Conservation (phyloP, 2,888 invertebrate species). For the Yponomeuta plumbellus region DNA sequence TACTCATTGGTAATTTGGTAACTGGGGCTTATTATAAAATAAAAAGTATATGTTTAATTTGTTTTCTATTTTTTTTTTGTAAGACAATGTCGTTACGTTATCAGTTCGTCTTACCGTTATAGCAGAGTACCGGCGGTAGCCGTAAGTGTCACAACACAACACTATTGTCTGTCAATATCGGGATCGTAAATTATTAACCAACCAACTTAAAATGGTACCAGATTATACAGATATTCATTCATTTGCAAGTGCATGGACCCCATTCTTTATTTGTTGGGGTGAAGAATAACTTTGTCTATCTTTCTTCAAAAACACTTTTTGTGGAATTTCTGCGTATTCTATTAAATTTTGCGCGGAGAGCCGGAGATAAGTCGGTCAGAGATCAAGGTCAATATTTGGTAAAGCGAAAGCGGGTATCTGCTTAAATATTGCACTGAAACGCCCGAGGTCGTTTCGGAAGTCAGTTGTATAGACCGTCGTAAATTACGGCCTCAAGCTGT, state of each 20-base stretch:
- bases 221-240: too few relatives aligned
- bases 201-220: neutral
- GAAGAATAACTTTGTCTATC: neutral
- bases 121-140: too few relatives aligned
- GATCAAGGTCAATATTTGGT: neutral
- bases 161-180: neutral
- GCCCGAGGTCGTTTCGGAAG: neutral
- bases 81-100: too few relatives aligned
- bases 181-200: neutral
- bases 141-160: neutral
- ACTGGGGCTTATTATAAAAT: neutral
- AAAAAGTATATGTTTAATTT: neutral
- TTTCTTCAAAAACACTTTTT: neutral
- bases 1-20: neutral
- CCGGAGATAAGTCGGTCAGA: neutral
- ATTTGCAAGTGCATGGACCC: too few relatives aligned
- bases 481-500: neutral
- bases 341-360: neutral
- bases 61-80: neutral
- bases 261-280: neutral
- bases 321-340: neutral
- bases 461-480: neutral
- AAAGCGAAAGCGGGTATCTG: too few relatives aligned
- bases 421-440: neutral
- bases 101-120: too few relatives aligned